A percentile compares a stretch with the other conserved stretches of the same genome.
Evolutionary conservation across 2,797 vertebrate genomes (phyloP).

Genomic region (Alcedo atthis): DNA sequence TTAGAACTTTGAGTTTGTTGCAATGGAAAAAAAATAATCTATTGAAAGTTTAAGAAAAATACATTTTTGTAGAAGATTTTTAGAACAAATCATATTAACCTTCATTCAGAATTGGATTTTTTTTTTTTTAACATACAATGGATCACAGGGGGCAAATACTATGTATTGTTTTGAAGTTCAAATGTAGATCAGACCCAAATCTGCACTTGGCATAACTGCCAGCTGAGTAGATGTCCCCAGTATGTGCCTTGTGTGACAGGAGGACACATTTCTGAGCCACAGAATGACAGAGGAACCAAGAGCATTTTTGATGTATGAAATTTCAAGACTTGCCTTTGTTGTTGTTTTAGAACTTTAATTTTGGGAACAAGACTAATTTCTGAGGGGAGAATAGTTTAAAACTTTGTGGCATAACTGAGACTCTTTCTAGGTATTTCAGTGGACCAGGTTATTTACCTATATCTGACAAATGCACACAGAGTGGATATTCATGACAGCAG

Average conservation of each 20-base stretch:
- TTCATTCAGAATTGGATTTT: not conserved
- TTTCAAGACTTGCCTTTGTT: not conserved
- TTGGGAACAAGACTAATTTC: not conserved
- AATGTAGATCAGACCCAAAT: not conserved
- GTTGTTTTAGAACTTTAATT: not conserved
- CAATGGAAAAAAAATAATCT: not conserved
- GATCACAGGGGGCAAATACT: not conserved
- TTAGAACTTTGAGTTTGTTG: not conserved
- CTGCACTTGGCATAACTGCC: not conserved
- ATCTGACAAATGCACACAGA: not conserved
- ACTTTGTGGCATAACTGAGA: not conserved
- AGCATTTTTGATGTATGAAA: not conserved
- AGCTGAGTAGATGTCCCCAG: not conserved
- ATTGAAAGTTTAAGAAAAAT: not conserved
- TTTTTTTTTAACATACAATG: not conserved
- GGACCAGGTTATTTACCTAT: not conserved
- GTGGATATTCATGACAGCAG: not conserved
- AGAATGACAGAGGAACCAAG: not conserved
- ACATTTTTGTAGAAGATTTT: accelerated
- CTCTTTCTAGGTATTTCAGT: not conserved
- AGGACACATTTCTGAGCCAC: not conserved
- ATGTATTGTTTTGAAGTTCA: not conserved
- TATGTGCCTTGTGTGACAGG: not conserved
- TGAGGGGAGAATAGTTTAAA: not conserved
- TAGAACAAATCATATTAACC: not conserved